These are phyloP conservation scores for Ostrea denselamellosa DNA, from an alignment of 1,140 invertebrate species.

Conservation along the genomic window DNA sequence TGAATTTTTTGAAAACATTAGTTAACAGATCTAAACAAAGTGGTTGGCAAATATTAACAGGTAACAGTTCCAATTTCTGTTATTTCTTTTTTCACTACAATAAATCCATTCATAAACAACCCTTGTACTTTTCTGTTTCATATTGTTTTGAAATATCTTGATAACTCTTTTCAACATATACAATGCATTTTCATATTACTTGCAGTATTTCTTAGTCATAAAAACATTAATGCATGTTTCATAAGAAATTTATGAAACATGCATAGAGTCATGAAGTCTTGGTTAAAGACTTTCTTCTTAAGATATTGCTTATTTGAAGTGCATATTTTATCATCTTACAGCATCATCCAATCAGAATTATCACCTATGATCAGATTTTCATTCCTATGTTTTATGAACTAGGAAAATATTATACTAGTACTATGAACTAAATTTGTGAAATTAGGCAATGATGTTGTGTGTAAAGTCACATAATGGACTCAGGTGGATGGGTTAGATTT, in stretches of 20 bases:
- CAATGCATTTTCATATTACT: not conserved
- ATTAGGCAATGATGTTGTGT: too few relatives aligned
- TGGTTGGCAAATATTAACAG: not conserved
- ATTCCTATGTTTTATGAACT: too few relatives aligned
- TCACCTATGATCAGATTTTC: too few relatives aligned
- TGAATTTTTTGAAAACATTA: not conserved
- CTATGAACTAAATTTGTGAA: too few relatives aligned
- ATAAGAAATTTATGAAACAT: not conserved
- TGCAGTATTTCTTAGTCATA: not conserved
- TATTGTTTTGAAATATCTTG: not conserved
- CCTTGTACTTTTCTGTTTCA: not conserved
- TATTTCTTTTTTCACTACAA: not conserved
- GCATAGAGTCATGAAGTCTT: not conserved
- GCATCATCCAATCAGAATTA: too few relatives aligned
- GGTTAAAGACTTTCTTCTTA: not conserved
- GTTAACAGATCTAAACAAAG: conserved; percentile 34
- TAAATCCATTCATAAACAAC: not conserved
- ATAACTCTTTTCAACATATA: not conserved
- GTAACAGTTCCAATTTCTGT: not conserved
- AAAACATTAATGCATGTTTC: not conserved
- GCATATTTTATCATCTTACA: too few relatives aligned
- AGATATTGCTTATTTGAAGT: too few relatives aligned
- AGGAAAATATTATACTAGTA: too few relatives aligned
- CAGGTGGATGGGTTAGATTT: too few relatives aligned
- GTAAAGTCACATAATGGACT: too few relatives aligned